Evolutionary conservation across 2,113 vertebrate genomes (phyloP), one percentile per base, ranked within the genome.

Genomic region (Cebidichthys violaceus): DNA sequence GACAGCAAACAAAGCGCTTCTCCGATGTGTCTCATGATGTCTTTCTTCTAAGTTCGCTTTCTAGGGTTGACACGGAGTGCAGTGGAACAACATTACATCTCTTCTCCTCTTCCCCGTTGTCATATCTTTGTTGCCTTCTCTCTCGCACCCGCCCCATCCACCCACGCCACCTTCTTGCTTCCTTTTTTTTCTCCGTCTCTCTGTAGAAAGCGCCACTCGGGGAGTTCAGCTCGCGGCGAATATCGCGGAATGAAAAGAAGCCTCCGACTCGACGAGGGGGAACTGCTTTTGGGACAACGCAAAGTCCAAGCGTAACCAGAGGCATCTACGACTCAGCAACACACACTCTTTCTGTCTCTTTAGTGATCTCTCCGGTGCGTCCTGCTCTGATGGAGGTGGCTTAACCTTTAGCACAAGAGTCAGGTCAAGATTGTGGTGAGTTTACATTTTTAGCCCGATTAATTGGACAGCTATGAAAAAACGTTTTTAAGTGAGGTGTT

Each of bases 161-260:
- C 78, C 83, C 81, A 86, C 84, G 75, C 79, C 72, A 4, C 70
- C 81, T 77, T 79, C 81, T 79, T 81, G 74, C 76, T 62, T 81
- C 75, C 64, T 61, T 81, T 70, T 74, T 33, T 83, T 47, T 66
- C 71, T 81, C 65, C 43, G 9, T 55, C 61, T 83, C 70, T 88
- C 74, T 73, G 77, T 52, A 75, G 74, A 88, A 10, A 79, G 73
- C 24, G 65, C 61, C 90, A 80, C 89, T 90, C 27, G 61, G 89
- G 89, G 90, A 88, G 90, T 92, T 92, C 83, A 92, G 89, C 88
- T 92, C 69, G 77, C 78, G 90, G 89, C 72, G 45, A 91, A 82
- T 60, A 61, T 10, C 70, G 79, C 22, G 9, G 61, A 79, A 84
- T 86, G 59, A 84, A 89, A 88, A 82, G 72, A 79, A 75, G 61